These are phyloP conservation scores for Aphelocoma californica DNA, from an alignment of 2,797 vertebrate species.

Conservation along the genomic window DNA sequence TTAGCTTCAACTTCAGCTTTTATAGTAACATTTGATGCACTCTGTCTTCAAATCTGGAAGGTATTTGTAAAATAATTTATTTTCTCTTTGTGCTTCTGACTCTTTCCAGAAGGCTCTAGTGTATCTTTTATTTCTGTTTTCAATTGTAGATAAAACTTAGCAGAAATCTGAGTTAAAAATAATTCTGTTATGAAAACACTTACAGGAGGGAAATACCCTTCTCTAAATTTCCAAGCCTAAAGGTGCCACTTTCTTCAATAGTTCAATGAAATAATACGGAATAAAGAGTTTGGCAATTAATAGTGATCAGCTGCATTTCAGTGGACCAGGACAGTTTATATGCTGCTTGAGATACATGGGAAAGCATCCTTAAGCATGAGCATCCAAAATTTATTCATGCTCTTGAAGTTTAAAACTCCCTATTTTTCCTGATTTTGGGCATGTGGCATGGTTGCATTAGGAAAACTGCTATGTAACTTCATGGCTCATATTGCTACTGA, in stretches of 20 bases:
- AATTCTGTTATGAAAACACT: background rate
- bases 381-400: background rate
- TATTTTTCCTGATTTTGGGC: background rate
- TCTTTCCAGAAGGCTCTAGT: background rate
- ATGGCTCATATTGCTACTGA: background rate
- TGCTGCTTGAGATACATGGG: background rate
- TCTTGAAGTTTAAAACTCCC: background rate
- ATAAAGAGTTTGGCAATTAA: background rate
- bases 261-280: background rate
- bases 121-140: background rate
- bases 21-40: background rate
- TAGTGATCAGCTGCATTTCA: fast-evolving
- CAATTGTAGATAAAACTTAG: background rate
- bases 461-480: background rate
- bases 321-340: background rate
- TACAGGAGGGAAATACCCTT: background rate
- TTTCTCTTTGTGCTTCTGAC: background rate
- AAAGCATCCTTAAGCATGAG: background rate
- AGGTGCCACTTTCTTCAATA: background rate
- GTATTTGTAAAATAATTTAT: slow-evolving; percentile 26
- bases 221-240: background rate
- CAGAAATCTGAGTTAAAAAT: background rate
- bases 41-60: background rate
- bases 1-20: slow-evolving; percentile 38
- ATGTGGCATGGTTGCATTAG: background rate